Evolutionary conservation across 1,140 invertebrate genomes (phyloP), one percentile per base, ranked within the genome.

Genomic region (Yoshiicerus persimilis): DNA sequence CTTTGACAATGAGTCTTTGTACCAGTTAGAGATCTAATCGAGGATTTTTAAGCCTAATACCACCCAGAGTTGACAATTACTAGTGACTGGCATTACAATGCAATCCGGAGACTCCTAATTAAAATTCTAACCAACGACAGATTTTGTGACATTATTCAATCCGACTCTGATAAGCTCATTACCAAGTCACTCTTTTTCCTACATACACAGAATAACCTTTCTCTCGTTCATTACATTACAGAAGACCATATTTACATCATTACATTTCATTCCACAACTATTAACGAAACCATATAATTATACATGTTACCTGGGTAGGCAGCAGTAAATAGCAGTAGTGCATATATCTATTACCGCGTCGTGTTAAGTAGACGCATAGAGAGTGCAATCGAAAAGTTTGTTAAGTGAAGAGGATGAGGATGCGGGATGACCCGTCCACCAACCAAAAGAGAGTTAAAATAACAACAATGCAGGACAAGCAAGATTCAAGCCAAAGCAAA

Each of bases 21-120:
- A 86, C 30, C 41, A 86, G 47, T 62, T 41, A 77, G 41, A 87
- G 87, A 89, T 86, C 84, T 75, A 87, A 88, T 88, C 87, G 66
- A 87, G 84, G 30, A 89, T 86, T 88, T 86, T 88, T 88, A 89
- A 89, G 83, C 84, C 62, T 88, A 88, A 88, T 88, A 88, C 89
- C 89, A 89, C 89, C 89, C 89, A 89, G 89, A 89, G 89, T 89
- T 89, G 89, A 89, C 89, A 89, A 89, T 89, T 87, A 89, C 87
- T 88, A 85, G 87, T 87, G 87, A 88, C 87, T 87, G 87, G 84
- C 86, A 89, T 88, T 87, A 88, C 84, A 88, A 87, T 87, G 25
- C 77, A 56, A 87, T 66, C 30, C 64, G n/a, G 27, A 30, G 41
- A 56, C 47, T 39, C 41, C 89, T 89, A 89, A 89, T 89, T 89